A percentile compares a stretch with the other conserved stretches of the same genome.
These are phyloP conservation scores for Spinus olivaceus DNA, from an alignment of 2,797 vertebrate genomes.

Conservation along the genomic window DNA sequence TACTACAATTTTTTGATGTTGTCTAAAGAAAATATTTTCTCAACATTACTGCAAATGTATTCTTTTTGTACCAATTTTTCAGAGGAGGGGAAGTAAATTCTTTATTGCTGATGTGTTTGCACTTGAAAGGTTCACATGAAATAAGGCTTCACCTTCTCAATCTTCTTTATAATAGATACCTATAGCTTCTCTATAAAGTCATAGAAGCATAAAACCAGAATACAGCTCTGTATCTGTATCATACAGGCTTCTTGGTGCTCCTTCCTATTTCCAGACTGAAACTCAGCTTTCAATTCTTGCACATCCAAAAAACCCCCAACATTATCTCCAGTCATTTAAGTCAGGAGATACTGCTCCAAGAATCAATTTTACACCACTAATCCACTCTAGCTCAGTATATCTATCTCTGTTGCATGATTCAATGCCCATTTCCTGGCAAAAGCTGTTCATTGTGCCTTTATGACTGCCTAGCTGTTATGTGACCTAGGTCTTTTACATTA, in stretches of 20 bases:
- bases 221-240: not conserved
- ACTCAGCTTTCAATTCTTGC: not conserved
- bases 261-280: not conserved
- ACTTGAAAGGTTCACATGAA: not conserved
- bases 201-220: not conserved
- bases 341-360: not conserved
- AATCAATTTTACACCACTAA: constrained; percentile 20
- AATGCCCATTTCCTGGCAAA: not conserved
- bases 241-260: not conserved
- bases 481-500: not conserved
- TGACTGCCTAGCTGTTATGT: not conserved
- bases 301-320: not conserved
- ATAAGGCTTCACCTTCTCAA: not conserved
- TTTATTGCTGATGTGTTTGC: not conserved
- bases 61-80: not conserved
- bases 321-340: not conserved
- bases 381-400: not conserved
- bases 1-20: not conserved
- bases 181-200: not conserved
- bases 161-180: not conserved
- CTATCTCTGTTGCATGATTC: not conserved
- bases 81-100: not conserved
- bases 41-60: not conserved
- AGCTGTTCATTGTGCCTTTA: not conserved
- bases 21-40: not conserved